Conservation (phyloP, 2,113 vertebrate species). For the Nannobrachium achirus region DNA sequence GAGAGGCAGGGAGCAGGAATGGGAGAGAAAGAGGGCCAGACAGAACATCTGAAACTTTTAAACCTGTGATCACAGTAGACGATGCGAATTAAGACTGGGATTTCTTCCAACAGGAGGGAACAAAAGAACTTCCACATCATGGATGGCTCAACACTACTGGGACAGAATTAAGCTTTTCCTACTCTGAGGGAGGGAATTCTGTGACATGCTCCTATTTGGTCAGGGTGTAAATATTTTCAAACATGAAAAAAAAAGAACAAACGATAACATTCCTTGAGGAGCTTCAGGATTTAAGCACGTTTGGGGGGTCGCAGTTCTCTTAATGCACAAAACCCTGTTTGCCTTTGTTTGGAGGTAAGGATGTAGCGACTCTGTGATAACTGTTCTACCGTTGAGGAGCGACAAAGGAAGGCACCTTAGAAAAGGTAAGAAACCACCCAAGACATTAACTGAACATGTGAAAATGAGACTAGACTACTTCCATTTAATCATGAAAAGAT, state of each 20-base stretch:
- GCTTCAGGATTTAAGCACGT: conserved; percentile 14
- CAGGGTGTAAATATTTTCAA: conserved; percentile 45
- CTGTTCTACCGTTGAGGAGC: conserved; percentile 4
- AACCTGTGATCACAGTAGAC: conserved; percentile 67
- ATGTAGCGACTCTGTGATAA: conserved; percentile 10
- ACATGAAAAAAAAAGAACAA: conserved; percentile 14
- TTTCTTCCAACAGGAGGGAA: conserved; percentile 59
- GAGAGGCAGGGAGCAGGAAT: conserved; percentile 29
- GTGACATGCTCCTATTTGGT: conserved; percentile 29
- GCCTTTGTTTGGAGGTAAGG: conserved; percentile 5
- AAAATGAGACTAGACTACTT: too few species aligned
- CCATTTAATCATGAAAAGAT: too few species aligned
- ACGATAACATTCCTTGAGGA: neutral
- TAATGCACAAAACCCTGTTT: neutral
- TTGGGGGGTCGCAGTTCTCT: neutral
- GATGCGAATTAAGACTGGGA: conserved; percentile 64
- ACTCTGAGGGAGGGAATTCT: conserved; percentile 30
- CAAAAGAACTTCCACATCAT: conserved; percentile 59
- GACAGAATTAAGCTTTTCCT: conserved; percentile 56
- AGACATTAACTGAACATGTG: too few species aligned
- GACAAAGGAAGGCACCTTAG: neutral
- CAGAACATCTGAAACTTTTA: conserved; percentile 71
- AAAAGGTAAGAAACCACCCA: conserved; percentile 54
- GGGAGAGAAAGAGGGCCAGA: conserved; percentile 37
- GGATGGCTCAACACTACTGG: conserved; percentile 28